Percentiles rank a stretch among this genome's conserved stretches.
Conservation (phyloP, 1,140 invertebrate species). For the Choristoneura fumiferana region DNA sequence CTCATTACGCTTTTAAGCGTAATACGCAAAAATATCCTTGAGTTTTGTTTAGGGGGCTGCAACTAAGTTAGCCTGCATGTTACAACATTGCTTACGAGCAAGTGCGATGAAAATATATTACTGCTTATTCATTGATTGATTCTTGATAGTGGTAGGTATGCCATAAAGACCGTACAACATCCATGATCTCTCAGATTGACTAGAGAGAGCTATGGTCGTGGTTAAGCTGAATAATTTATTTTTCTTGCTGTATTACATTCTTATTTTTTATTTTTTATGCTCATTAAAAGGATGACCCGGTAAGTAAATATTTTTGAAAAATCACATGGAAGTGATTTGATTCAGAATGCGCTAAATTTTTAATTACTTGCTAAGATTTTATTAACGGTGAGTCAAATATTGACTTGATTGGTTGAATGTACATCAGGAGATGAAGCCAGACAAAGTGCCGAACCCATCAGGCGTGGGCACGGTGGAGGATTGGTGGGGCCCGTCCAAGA, state of each 20-base stretch:
- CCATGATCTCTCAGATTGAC: background rate
- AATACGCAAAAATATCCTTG: no score
- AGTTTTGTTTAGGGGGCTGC: no score
- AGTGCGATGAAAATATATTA: no score
- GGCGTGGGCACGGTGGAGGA: constrained; percentile 91
- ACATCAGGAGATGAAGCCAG: constrained; percentile 88
- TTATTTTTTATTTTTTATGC: background rate
- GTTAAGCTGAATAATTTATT: no score
- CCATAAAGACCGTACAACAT: no score
- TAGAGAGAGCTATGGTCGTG: background rate
- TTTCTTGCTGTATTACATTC: background rate
- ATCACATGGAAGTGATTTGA: background rate
- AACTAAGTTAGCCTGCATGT: no score
- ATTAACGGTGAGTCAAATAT: no score
- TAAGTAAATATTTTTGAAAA: background rate
- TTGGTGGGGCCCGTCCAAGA: constrained; percentile 96
- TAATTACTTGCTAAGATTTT: background rate
- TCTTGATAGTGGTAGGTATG: no score
- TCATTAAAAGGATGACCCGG: background rate
- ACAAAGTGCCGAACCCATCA: constrained; percentile 87
- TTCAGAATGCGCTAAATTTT: background rate
- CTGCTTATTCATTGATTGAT: no score
- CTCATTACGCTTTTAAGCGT: no score
- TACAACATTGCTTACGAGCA: no score
- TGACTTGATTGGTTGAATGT: no score